Conservation (phyloP, 1,140 invertebrate genomes). For the Habropoda laboriosa region DNA sequence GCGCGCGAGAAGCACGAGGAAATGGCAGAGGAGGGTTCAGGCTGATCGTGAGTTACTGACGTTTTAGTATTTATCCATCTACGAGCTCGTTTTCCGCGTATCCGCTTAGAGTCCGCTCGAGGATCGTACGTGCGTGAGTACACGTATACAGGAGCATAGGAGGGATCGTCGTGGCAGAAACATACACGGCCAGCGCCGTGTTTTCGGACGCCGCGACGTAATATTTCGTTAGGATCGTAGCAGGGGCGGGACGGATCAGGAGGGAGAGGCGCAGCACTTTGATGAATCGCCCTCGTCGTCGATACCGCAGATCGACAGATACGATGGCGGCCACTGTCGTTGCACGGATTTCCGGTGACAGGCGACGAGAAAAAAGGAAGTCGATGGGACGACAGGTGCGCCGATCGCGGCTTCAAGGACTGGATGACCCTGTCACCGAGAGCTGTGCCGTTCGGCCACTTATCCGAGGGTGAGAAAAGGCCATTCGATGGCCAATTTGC, state of each 20-base stretch:
- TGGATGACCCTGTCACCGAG: constrained; percentile 64
- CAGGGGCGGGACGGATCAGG: not conserved
- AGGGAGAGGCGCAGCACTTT: constrained; percentile 69
- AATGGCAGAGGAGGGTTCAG: constrained; percentile 72
- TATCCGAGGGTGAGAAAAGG: constrained; percentile 45
- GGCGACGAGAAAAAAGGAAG: constrained; percentile 65
- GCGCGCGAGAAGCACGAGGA: constrained; percentile 57
- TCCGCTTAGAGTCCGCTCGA: constrained; percentile 68
- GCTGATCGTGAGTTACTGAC: constrained; percentile 80
- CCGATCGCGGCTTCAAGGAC: constrained; percentile 56
- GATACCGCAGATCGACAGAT: constrained; percentile 78
- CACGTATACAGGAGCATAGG: not conserved
- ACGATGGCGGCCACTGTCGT: constrained; percentile 70
- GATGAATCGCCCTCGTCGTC: constrained; percentile 75
- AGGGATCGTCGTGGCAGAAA: constrained; percentile 36
- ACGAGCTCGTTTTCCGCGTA: constrained; percentile 74
- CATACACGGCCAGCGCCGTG: constrained; percentile 19
- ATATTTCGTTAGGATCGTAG: constrained; percentile 71
- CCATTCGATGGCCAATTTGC: constrained; percentile 38
- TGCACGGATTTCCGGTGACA: constrained; percentile 64
- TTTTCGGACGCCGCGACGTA: constrained; percentile 62
- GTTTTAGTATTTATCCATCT: constrained; percentile 78
- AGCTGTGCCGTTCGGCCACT: constrained; percentile 30
- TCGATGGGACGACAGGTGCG: constrained; percentile 63
- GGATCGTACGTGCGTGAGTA: constrained; percentile 61